Evolutionary conservation across 2,113 vertebrate genomes (phyloP).

Genomic region (Microcebus griseorufus): DNA sequence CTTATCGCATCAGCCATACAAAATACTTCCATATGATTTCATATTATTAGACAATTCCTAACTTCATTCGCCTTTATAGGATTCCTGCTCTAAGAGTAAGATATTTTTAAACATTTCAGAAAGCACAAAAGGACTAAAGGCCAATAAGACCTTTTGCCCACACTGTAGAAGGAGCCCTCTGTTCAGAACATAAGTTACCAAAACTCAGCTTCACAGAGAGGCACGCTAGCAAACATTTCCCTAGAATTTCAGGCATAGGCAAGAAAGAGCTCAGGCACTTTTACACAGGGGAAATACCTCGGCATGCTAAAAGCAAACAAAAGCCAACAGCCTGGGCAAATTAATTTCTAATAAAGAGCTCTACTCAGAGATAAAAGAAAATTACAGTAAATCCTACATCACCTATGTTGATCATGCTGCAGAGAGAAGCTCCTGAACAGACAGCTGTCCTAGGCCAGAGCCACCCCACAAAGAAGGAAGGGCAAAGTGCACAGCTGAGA

Average conservation of each 20-base stretch:
- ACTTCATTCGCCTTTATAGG: background rate
- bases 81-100: background rate
- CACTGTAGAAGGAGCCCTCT: background rate
- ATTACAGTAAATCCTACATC: conserved; percentile 58
- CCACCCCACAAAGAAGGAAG: conserved; percentile 68
- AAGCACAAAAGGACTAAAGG: background rate
- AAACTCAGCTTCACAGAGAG: background rate
- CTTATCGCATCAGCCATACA: background rate
- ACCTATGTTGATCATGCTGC: conserved; percentile 7
- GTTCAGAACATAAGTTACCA: background rate
- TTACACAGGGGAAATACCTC: background rate
- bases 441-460: background rate
- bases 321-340: conserved; percentile 13
- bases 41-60: background rate
- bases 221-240: conserved; percentile 3
- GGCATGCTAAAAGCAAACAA: conserved; percentile 21
- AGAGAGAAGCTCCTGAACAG: conserved; percentile 10
- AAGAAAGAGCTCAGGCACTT: background rate
- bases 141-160: background rate
- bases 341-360: conserved; percentile 55
- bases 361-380: background rate
- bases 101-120: background rate
- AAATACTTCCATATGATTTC: background rate
- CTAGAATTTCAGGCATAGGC: background rate
- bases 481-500: conserved; percentile 84